These are phyloP conservation scores for Rhynchotus rufescens DNA, from an alignment of 2,797 vertebrate species.

Conservation along the genomic window DNA sequence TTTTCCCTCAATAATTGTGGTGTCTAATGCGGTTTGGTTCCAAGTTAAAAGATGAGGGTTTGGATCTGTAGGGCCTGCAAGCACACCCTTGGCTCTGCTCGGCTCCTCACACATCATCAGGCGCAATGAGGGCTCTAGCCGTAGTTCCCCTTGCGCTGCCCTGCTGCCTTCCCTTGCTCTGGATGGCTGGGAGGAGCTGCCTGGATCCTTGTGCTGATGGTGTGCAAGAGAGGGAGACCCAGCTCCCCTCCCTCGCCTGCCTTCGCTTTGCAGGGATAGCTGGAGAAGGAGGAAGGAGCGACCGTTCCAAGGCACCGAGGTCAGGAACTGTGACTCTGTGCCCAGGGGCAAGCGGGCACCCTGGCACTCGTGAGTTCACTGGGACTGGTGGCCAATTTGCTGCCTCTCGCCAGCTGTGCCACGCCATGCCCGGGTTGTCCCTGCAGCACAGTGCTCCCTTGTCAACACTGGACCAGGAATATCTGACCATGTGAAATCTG, in stretches of 20 bases:
- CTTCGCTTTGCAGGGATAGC: not conserved
- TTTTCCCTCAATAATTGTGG: not conserved
- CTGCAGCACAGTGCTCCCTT: accelerated
- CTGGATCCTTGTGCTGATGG: not conserved
- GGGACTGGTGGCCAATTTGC: not conserved
- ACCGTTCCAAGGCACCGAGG: not conserved
- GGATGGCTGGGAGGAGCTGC: not conserved
- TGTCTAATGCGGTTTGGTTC: not conserved
- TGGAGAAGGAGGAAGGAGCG: not conserved
- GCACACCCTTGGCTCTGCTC: slow-evolving; percentile 21
- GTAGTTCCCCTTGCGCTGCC: no score
- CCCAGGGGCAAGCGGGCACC: not conserved
- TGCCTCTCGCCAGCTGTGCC: not conserved
- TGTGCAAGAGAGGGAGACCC: not conserved
- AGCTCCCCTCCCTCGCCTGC: not conserved
- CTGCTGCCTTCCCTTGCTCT: not conserved
- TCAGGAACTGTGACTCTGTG: not conserved
- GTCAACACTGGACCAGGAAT: accelerated
- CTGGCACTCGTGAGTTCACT: not conserved
- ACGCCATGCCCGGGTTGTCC: not conserved
- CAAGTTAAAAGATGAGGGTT: not conserved
- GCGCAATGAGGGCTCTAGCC: not conserved
- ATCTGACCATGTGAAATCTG: not conserved
- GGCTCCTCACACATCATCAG: slow-evolving; percentile 18
- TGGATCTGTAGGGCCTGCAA: not conserved